Evolutionary conservation across 1,140 invertebrate genomes (phyloP), one percentile per base, ranked within the genome.

Genomic region (Mactra quadrangularis): DNA sequence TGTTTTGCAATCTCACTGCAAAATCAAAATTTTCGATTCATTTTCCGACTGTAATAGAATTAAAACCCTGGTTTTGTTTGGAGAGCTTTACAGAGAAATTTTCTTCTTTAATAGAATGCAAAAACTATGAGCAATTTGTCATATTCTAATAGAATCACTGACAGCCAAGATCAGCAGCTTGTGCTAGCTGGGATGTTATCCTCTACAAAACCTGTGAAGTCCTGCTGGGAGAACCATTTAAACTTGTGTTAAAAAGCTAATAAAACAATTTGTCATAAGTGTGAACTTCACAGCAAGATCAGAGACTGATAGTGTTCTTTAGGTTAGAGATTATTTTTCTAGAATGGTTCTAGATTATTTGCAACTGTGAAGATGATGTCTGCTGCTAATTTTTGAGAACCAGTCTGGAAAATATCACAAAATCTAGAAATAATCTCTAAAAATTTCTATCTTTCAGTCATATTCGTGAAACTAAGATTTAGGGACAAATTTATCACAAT

Each of bases 241-340:
- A 59, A 41, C 33, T 59, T 35, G 71, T 74, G 71, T 74, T 45
- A 59, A 45, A 74, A 59, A 74, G 41, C 60, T 78, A 78, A 78
- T 78, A 68, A 50, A 66, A 78, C 76, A 78, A 78, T 78, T 78
- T 78, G 76, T 78, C 76, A 78, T 66, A 78, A 78, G 76, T 78
- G 76, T 78, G 76, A 78, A 66, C 57, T 64, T 66, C 47, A 41
- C 62, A 68, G 60, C 62, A 52, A 78, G 76, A 78, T 41, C 35
- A 25, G 33, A 53, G 35, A 45, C 50, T 66, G 76, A 78, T 66
- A 66, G 17, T n/a, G 53, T 59, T 31, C 71, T 15, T 29, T 59
- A 50, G 52, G 41, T 68, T 68, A 50, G 64, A 68, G 64, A 68
- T 68, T 68, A 68, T 68, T 47, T 68, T 68, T 15, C 64, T 1